These are phyloP conservation scores for Rhabditophanes sp. DNA, from an alignment of 2,888 invertebrate species.

Conservation along the genomic window DNA sequence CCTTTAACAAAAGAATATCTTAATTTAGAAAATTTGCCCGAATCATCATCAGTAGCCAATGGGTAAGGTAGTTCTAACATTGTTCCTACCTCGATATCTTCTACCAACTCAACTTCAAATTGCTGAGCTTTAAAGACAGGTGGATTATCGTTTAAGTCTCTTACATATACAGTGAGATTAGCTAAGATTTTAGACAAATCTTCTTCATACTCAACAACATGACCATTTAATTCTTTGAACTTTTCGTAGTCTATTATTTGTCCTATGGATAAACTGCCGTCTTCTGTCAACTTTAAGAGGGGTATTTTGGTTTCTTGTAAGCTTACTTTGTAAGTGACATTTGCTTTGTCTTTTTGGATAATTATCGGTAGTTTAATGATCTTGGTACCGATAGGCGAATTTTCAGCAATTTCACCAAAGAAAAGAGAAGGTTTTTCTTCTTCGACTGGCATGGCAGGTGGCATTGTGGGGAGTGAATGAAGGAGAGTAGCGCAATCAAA, in stretches of 20 bases:
- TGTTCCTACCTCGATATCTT: conserved; percentile 5
- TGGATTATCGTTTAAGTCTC: conserved; percentile 5
- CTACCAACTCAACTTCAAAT: not conserved
- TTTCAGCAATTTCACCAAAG: conserved; percentile 1
- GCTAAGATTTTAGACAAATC: conserved; percentile 2
- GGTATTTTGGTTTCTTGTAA: no score
- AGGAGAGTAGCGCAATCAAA: no score
- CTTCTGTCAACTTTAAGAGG: conserved; percentile 4
- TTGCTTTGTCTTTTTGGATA: no score
- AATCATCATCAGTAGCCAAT: conserved; percentile 6
- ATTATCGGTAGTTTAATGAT: conserved; percentile 3
- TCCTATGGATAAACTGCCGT: conserved; percentile 4
- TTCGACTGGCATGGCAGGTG: no score
- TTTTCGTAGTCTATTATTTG: conserved; percentile 6
- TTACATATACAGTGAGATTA: conserved; percentile 3
- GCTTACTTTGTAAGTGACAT: no score
- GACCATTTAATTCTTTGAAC: conserved; percentile 2
- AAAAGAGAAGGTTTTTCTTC: conserved; percentile 2
- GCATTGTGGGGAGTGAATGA: no score
- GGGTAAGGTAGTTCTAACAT: conserved; percentile 8
- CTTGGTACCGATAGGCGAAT: conserved; percentile 3
- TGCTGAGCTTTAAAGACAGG: not conserved
- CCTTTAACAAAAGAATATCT: conserved; percentile 5
- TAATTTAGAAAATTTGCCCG: conserved; percentile 5
- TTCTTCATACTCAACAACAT: conserved; percentile 1